These are phyloP conservation scores for Euborellia annulipes DNA, from an alignment of 1,140 invertebrate genomes.

Conservation along the genomic window DNA sequence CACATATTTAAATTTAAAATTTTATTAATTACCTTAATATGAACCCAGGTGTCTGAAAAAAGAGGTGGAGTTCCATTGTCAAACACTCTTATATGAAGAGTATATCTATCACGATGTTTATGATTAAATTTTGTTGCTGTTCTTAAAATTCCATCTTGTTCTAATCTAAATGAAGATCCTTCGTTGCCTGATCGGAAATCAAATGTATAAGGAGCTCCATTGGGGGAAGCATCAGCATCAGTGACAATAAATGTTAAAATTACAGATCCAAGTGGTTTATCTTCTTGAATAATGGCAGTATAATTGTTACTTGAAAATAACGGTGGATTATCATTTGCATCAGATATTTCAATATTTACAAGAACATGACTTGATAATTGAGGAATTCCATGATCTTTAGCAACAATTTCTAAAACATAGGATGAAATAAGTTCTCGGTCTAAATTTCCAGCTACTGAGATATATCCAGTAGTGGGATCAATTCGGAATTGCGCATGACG, in stretches of 20 bases:
- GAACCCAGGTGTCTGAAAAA: conserved; percentile 75
- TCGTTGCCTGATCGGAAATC: conserved; percentile 82
- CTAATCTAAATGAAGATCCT: conserved; percentile 68
- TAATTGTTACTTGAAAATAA: conserved; percentile 62
- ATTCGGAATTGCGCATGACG: conserved; percentile 60
- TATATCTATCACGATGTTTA: conserved; percentile 64
- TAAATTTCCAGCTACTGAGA: conserved; percentile 53
- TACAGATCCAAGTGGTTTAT: conserved; percentile 60
- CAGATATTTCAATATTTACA: conserved; percentile 65
- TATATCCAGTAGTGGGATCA: conserved; percentile 58
- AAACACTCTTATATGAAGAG: conserved; percentile 75
- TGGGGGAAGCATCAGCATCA: conserved; percentile 73
- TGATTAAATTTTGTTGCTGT: conserved; percentile 81
- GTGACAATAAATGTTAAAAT: conserved; percentile 69
- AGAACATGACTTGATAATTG: conserved; percentile 53
- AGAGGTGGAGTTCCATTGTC: conserved; percentile 85
- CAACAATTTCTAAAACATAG: conserved; percentile 64
- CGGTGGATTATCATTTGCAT: conserved; percentile 82
- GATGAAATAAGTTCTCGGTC: conserved; percentile 68
- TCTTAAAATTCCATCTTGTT: conserved; percentile 66
- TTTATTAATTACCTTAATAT: conserved; percentile 38
- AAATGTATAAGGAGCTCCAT: conserved; percentile 80
- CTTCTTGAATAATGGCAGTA: conserved; percentile 66
- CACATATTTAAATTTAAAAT: no score
- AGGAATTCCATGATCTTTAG: conserved; percentile 62